Conservation (phyloP, 2,113 vertebrate genomes). For the Aramus guarauna region DNA sequence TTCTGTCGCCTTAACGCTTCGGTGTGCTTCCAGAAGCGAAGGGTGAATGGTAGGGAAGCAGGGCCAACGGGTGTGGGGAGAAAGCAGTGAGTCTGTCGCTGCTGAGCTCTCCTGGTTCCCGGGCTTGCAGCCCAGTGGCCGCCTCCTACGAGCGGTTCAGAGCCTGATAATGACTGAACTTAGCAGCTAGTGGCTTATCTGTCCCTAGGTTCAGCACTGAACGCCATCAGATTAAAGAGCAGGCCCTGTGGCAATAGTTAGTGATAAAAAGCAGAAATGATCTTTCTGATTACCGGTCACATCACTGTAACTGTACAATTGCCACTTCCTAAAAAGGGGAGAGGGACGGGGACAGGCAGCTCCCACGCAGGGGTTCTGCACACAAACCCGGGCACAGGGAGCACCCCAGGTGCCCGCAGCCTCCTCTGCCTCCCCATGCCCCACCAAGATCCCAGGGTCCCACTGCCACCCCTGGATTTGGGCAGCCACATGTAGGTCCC, state of each 20-base stretch:
- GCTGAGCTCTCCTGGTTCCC: background rate
- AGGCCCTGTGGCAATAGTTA: background rate
- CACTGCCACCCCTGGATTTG: accelerated
- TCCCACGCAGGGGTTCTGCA: background rate
- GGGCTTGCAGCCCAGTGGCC: background rate
- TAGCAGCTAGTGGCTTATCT: background rate
- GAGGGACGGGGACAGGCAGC: background rate
- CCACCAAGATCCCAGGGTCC: accelerated
- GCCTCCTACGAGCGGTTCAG: background rate
- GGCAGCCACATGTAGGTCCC: accelerated
- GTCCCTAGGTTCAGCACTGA: background rate
- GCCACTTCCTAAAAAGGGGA: background rate
- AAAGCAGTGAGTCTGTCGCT: background rate
- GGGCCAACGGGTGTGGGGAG: background rate
- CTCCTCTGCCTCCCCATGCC: background rate
- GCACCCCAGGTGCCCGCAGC: accelerated
- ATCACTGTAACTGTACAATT: background rate
- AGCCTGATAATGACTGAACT: background rate
- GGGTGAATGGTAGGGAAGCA: background rate
- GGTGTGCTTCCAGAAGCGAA: accelerated
- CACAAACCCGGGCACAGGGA: accelerated
- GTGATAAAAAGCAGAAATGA: background rate
- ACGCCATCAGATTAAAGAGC: background rate
- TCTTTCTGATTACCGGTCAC: background rate
- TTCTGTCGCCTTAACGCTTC: background rate